Base-by-base conservation (phyloP, 1,140 invertebrate genomes). In the Coptotermes formosanus region DNA sequence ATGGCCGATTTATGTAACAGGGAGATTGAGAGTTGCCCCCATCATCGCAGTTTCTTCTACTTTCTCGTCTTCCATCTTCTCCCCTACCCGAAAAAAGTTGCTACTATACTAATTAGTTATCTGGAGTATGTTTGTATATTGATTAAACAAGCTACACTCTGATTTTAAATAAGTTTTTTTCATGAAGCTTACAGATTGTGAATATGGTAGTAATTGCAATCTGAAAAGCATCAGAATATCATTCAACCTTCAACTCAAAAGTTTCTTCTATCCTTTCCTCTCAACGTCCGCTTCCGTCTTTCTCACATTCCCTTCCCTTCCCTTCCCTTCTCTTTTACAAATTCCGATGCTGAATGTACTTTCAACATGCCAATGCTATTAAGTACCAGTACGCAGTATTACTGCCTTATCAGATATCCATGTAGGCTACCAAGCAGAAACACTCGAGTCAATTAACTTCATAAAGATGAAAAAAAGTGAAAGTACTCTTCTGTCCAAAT, bases 101-200 rank as follows among this genome's bases (percentile, higher is more conserved):
- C n/a, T 75, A 75, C 64, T 75, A 75, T 30, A 75, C 64, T 75
- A 75, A 75, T 75, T 75, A 75, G 64, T 30, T 75, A 75, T 75
- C 64, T 75, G 25, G 64, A 75, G 64, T 75, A 75, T 75, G 64
- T 75, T 75, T 75, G 64, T 75, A 75, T 75, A 75, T 75, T 75
- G 64, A 75, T 75, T 75, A 75, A 75, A 75, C 64, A 75, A 75
- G 64, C 19, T n/a, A 12, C 25, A 75, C n/a, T 30, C 64, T 75
- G 64, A 75, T 75, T 75, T 75, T 75, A 75, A 75, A 30, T n/a
- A 75, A 75, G 64, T 75, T 30, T 75, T 75, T 75, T 75, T 75
- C 64, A 14, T 30, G 64, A 8, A 2, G 64, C 64, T 75, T 75
- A 75, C 30, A 75, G 64, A 75, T 75, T 8, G 25, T 75, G 64